Evolutionary conservation across 1,140 invertebrate genomes (phyloP).

Genomic region (Papilio dardanus): DNA sequence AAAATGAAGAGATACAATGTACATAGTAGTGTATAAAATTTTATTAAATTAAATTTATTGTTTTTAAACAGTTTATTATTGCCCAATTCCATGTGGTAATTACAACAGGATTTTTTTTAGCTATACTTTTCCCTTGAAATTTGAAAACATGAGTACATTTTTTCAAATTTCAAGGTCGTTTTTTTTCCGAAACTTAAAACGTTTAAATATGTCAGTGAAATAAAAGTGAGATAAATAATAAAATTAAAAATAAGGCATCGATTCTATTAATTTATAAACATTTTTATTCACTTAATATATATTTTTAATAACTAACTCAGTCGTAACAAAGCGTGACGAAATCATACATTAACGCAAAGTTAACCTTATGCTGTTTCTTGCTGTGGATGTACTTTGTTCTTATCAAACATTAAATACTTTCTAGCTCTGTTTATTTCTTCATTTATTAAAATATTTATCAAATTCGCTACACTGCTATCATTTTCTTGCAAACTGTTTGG

Average conservation of each 20-base stretch:
- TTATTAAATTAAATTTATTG: background rate
- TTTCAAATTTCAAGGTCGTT: background rate
- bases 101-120: too few relatives aligned
- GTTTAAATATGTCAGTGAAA: too few relatives aligned
- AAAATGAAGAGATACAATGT: slow-evolving; percentile 41
- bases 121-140: too few relatives aligned
- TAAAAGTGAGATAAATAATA: too few relatives aligned
- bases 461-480: slow-evolving; percentile 52
- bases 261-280: background rate
- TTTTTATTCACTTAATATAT: background rate
- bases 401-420: slow-evolving; percentile 60
- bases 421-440: slow-evolving; percentile 66
- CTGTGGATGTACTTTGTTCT: slow-evolving; percentile 65
- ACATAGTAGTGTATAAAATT: background rate
- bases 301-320: too few relatives aligned
- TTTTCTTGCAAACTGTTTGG: slow-evolving; percentile 37
- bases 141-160: too few relatives aligned
- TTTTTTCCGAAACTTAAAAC: too few relatives aligned
- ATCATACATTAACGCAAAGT: too few relatives aligned
- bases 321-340: background rate
- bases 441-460: slow-evolving; percentile 62
- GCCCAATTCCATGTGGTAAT: background rate
- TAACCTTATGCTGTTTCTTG: slow-evolving; percentile 37
- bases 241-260: background rate
- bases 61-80: background rate